These are phyloP conservation scores for Empis livida DNA, from an alignment of 2,888 invertebrate genomes.

Conservation along the genomic window DNA sequence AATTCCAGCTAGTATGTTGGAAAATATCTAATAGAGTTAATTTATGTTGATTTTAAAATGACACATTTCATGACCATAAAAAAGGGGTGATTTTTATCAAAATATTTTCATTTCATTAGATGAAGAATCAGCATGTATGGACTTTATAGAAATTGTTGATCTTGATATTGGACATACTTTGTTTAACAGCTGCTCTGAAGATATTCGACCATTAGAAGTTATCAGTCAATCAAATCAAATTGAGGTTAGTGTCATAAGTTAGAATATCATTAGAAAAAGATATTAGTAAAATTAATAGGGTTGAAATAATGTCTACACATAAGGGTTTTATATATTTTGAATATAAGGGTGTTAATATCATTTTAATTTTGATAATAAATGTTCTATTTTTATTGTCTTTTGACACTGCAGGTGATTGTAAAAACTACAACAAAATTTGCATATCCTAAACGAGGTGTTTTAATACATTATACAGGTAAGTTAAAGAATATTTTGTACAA, in stretches of 20 bases:
- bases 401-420: conserved; percentile 32
- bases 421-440: conserved; percentile 38
- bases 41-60: too few relatives aligned
- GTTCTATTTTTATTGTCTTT: neutral
- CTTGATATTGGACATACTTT: conserved; percentile 10
- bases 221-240: conserved; percentile 18
- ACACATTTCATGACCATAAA: too few relatives aligned
- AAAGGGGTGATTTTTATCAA: neutral
- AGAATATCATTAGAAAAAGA: neutral
- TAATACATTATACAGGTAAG: conserved; percentile 52
- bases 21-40: too few relatives aligned
- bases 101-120: conserved; percentile 10
- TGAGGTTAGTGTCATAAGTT: conserved; percentile 9
- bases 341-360: too few relatives aligned
- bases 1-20: too few relatives aligned
- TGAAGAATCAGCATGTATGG: conserved; percentile 16
- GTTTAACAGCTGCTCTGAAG: conserved; percentile 17
- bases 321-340: neutral
- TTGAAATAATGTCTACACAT: neutral
- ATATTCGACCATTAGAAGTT: conserved; percentile 13
- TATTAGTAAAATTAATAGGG: neutral
- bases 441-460: conserved; percentile 49
- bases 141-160: conserved; percentile 17
- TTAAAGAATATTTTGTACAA: neutral
- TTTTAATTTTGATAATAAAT: neutral